Percentiles rank a stretch among this genome's conserved stretches.
Evolutionary conservation across 2,888 invertebrate genomes (phyloP).

Genomic region (Chymomyza amoena): DNA sequence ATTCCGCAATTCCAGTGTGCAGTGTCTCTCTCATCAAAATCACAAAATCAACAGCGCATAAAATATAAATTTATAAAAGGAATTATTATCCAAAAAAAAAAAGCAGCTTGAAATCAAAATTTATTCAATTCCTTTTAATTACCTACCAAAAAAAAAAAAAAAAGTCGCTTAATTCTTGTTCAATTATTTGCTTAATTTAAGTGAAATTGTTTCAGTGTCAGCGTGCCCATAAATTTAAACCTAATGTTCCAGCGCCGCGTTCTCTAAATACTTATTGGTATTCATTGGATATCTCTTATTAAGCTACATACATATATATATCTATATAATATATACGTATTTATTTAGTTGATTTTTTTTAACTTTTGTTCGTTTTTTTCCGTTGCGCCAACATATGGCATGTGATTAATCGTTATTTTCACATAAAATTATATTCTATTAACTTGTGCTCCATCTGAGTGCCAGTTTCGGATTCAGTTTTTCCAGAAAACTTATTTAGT

Average conservation of each 20-base stretch:
- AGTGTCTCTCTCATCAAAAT: constrained; percentile 35
- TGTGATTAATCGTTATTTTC: constrained; percentile 30
- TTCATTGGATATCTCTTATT: neutral
- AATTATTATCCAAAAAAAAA: constrained; percentile 1
- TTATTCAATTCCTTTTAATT: neutral
- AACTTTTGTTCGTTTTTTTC: constrained; percentile 11
- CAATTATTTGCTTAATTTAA: constrained; percentile 35
- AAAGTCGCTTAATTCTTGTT: constrained; percentile 25
- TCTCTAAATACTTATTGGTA: constrained; percentile 29
- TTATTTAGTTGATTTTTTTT: constrained; percentile 15
- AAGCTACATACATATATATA: neutral
- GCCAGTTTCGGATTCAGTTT: too few relatives aligned
- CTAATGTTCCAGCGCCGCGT: constrained; percentile 14
- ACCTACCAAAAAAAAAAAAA: neutral
- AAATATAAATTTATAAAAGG: constrained; percentile 22
- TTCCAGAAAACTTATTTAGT: neutral
- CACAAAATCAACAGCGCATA: constrained; percentile 47
- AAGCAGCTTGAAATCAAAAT: neutral
- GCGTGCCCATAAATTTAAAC: constrained; percentile 29
- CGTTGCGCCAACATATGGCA: constrained; percentile 20
- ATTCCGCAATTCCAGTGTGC: constrained; percentile 35
- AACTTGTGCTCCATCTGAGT: neutral
- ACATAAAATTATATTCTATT: neutral
- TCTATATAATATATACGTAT: neutral
- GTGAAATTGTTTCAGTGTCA: constrained; percentile 45